Evolutionary conservation across 2,888 invertebrate species (phyloP), one percentile per base, ranked within the genome.

Genomic region (Limenitis camilla): DNA sequence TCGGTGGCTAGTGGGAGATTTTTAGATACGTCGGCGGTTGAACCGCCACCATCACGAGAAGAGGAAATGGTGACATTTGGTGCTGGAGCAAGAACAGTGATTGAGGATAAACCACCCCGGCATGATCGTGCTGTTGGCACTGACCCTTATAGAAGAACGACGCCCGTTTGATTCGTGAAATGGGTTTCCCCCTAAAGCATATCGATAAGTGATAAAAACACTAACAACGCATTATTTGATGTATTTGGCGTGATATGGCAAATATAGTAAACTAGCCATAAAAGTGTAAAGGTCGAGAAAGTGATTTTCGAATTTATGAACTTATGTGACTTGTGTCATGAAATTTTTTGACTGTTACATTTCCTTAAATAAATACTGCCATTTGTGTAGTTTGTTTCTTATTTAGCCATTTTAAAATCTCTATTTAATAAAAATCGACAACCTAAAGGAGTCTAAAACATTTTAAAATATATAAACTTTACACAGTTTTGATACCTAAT

Each of bases 11-110:
- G 92, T 54, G 90, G 91, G 3, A 90, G 92, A 66, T 93, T 93
- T 60, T 83, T 93, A 58, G 92, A 89, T 52, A 92, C 92, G 36
- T 91, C 92, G 29, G 90, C 89, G 33, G 87, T 90, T 38, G 91
- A 91, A 58, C 90, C 91, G 8, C 90, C 91, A 38, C 89, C 91
- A 1, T 87, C 89, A 44, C 90, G 91, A 58, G 92, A 91, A 61
- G 93, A 93, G 65, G 93, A 93, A 64, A 89, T 92, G 69, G 91
- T 92, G 41, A 92, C 92, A 8, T 93, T 93, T 69, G 92, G 92
- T 65, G 84, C 91, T 50, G 92, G 91, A 35, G 89, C 89, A 41
- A 66, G 81, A 44, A 73, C 65, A 2, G 73, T 74, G 4, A 64
- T 58, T 8, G 74, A 74, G 0, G 76, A 78, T 0, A 74, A 73